Conservation (phyloP, 2,888 invertebrate species). For the Calameuta idolon region DNA sequence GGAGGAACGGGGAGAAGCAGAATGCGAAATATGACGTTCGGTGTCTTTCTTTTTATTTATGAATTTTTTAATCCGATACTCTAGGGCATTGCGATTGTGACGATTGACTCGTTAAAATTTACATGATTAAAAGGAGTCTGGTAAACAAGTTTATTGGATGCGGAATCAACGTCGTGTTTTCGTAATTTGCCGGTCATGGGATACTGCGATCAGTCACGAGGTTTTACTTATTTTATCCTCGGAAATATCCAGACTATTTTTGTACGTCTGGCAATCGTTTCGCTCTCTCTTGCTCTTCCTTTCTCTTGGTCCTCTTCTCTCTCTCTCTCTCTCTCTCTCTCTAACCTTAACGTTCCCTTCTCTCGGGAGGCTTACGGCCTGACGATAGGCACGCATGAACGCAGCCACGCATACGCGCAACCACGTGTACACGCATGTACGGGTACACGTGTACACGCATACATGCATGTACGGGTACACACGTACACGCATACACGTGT, state of each 20-base stretch:
- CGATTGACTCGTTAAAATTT: background rate
- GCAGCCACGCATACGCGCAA: too few species aligned
- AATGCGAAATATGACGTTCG: background rate
- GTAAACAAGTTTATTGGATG: constrained; percentile 31
- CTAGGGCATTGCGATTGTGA: background rate
- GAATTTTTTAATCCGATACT: background rate
- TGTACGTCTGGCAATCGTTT: background rate
- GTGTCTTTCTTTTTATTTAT: background rate
- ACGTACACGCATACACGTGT: background rate
- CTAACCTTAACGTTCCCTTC: background rate
- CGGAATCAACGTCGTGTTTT: background rate
- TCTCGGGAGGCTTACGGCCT: constrained; percentile 10
- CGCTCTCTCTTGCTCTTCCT: constrained; percentile 16
- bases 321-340: constrained; percentile 22
- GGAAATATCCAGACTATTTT: background rate
- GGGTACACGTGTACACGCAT: too few species aligned
- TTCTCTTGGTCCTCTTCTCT: constrained; percentile 20
- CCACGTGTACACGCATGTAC: too few species aligned
- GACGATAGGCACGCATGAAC: background rate
- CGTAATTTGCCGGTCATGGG: background rate
- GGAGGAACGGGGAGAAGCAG: background rate
- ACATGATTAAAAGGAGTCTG: background rate
- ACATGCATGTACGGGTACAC: too few species aligned
- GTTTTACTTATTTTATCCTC: background rate
- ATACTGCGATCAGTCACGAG: background rate